A percentile compares a stretch with the other conserved stretches of the same genome.
Evolutionary conservation across 1,140 invertebrate species (phyloP).

Genomic region (Drosophila sp.): DNA sequence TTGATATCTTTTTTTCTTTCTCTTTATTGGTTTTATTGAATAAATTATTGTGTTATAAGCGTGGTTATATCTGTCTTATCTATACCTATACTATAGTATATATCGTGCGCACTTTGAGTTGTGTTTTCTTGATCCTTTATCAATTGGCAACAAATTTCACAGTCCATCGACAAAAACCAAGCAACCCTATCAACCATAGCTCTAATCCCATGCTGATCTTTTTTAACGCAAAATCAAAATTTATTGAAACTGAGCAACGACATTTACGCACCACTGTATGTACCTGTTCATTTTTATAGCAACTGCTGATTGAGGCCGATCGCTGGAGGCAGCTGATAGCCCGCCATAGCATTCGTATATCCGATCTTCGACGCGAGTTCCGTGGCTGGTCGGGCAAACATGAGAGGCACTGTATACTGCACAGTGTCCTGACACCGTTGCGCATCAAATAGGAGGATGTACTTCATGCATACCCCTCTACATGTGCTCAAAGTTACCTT

Average conservation of each 20-base stretch:
- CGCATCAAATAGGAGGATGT: slow-evolving; percentile 68
- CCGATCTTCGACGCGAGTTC: slow-evolving; percentile 81
- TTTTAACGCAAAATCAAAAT: slow-evolving; percentile 77
- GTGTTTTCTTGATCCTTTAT: slow-evolving; percentile 36
- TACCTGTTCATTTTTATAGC: slow-evolving; percentile 75
- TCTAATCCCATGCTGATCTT: slow-evolving; percentile 42
- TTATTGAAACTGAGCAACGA: slow-evolving; percentile 41
- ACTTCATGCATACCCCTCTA: slow-evolving; percentile 1
- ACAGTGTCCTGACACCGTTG: slow-evolving; percentile 81
- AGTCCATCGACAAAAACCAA: slow-evolving; percentile 8
- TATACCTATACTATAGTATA: slow-evolving; percentile 30
- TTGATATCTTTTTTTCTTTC: slow-evolving; percentile 32
- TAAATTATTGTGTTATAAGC: slow-evolving; percentile 58
- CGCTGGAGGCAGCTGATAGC: slow-evolving; percentile 81
- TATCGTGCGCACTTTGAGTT: slow-evolving; percentile 68
- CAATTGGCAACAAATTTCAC: slow-evolving; percentile 67
- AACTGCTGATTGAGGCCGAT: slow-evolving; percentile 81
- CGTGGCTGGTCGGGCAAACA: slow-evolving; percentile 84
- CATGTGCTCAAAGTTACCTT: slow-evolving; percentile 63
- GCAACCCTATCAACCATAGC: slow-evolving; percentile 13
- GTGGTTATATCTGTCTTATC: slow-evolving; percentile 37
- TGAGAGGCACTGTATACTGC: slow-evolving; percentile 82
- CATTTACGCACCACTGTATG: slow-evolving; percentile 65
- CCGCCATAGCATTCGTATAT: slow-evolving; percentile 74
- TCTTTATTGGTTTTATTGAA: slow-evolving; percentile 57